Evolutionary conservation across 2,888 invertebrate genomes (phyloP), one percentile per base, ranked within the genome.

Genomic region (Lithophane ornitopus): DNA sequence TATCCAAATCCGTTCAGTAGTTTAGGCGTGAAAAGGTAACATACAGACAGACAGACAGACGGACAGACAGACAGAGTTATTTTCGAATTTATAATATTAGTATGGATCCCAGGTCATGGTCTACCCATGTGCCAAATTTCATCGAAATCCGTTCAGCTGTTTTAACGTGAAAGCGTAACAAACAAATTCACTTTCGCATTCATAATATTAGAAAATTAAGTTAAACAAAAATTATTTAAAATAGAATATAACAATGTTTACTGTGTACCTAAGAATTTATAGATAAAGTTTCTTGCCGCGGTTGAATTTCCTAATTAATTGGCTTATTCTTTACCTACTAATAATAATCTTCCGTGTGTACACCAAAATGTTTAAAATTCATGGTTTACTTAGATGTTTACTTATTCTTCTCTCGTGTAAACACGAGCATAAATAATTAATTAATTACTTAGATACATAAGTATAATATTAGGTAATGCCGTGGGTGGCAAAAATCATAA

Each of bases 261-360:
- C 16, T 22, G 26, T 56, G 0, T 28, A 44, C 9, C 2, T 26
- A 56, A 71, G 22, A 34, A 34, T 3, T 34, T 26, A 16, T 14
- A 39, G 4, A 41, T 41, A 16, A 58, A 78, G 39, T 75, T 58
- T 0, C 3, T 28, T 28, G 14, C 11, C 8, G 78, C 41, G 46
- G 76, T 70, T 44, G 3, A 59, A 76, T 22, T 76, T 76, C 39
- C 46, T 78, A 56, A 73, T 73, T 78, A 56, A 73, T 73, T 34
- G 56, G 56, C 14, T 44, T 56, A 28, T n/a, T 56, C 34, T 19
- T 73, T 34, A 44, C 7, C 11, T 52, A 22, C 16, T 41, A 54
- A 72, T 72, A 73, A 72, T 72, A 34, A 76, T 70, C 70, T 78
- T 78, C 79, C 79, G 49, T 70, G 59, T 78, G 52, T 4, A 34